Base-by-base conservation (phyloP, 2,888 invertebrate species). In the Mythimna albipuncta region DNA sequence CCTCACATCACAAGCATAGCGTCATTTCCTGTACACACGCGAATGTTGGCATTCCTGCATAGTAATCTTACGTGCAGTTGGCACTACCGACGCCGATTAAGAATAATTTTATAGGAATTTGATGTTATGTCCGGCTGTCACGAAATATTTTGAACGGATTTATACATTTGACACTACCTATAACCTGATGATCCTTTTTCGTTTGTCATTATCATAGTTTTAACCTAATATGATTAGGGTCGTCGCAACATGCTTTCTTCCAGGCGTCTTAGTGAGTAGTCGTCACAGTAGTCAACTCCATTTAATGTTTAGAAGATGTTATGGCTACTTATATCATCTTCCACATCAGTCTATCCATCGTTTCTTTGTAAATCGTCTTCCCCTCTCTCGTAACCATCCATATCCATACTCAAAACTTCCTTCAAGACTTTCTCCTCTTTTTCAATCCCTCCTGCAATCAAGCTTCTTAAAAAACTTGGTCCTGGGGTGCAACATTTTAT, bases 41-140 rank as follows among this genome's bases (percentile, higher is more conserved):
- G 69, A 72, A 77, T 75, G 79, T 75, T 86, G 85, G 86, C 85
- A 85, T 86, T 82, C 85, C 74, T 85, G 79, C 73, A 84, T 84
- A 73, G 81, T 73, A 77, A 75, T 67, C 41, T 80, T 75, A 65
- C 59, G 76, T 80, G 80, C 71, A 58, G 77, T 75, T 79, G 71
- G 67, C 38, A 71, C 62, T 69, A 68, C 55, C 13, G 75, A 58
- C 5, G 54, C 9, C 19, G 26, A n/a, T 32, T 64, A 50, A 64
- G 61, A 38, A 70, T 75, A 52, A 21, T 64, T 83, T 68, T 32
- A 52, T 58, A 50, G n/a, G 55, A 54, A 64, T 67, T 54, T 7
- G 19, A 19, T 62, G 16, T 66, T 69, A 61, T 41, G 59, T 32
- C n/a, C 13, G 10, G 9, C 61, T 21, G 32, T 38, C 68, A 78